Evolutionary conservation across 2,888 invertebrate genomes (phyloP).

Genomic region (Leptura quadrifasciata): DNA sequence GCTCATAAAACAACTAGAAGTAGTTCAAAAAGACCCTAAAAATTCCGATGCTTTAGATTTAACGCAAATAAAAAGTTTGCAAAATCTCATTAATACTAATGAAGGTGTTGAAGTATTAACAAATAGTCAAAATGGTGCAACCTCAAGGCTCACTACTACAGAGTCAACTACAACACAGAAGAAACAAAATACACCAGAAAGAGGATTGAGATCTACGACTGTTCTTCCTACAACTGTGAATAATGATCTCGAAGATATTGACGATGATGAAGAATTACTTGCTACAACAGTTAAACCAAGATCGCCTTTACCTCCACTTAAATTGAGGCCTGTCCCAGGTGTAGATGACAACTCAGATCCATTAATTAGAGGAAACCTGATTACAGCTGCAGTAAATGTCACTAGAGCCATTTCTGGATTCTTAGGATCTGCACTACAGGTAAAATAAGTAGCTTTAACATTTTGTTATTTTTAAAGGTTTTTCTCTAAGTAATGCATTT

Average conservation of each 20-base stretch:
- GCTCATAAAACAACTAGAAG: slow-evolving; percentile 69
- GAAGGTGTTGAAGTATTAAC: slow-evolving; percentile 61
- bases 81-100: slow-evolving; percentile 63
- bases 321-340: slow-evolving; percentile 70
- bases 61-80: slow-evolving; percentile 65
- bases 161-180: slow-evolving; percentile 36
- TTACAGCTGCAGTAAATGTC: slow-evolving; percentile 85
- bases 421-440: slow-evolving; percentile 86
- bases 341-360: slow-evolving; percentile 66
- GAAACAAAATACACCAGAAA: slow-evolving; percentile 2
- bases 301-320: slow-evolving; percentile 68
- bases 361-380: slow-evolving; percentile 75
- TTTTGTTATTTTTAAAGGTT: neutral
- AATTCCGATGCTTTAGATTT: slow-evolving; percentile 66
- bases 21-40: slow-evolving; percentile 69
- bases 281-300: slow-evolving; percentile 54
- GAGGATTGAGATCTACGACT: slow-evolving; percentile 45
- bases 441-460: slow-evolving; percentile 65
- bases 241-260: slow-evolving; percentile 57
- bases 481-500: slow-evolving; percentile 18
- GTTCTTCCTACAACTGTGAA: slow-evolving; percentile 54
- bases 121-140: slow-evolving; percentile 62
- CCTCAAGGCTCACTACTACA: slow-evolving; percentile 52
- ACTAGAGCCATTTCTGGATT: slow-evolving; percentile 87
- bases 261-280: slow-evolving; percentile 52